Base-by-base conservation (phyloP, 1,140 invertebrate species). In the Trypoxylus dichotomus region DNA sequence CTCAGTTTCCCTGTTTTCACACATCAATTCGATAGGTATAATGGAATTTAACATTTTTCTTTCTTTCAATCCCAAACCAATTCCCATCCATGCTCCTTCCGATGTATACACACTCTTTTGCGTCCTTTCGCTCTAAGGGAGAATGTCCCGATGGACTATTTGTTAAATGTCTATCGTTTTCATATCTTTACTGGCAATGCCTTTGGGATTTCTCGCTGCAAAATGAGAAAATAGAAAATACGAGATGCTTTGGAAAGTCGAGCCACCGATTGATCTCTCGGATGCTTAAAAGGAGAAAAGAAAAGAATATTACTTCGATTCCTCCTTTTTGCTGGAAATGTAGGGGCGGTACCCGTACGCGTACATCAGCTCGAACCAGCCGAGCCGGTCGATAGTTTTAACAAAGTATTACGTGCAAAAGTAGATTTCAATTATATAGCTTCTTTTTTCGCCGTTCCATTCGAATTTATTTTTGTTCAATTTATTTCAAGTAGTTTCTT, bases 141-240 rank as follows among this genome's bases (percentile, higher is more conserved):
- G 24, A 68, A 24, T 68, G 27, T 68, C 60, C 60, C 60, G 60
- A 3, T 15, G 60, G 60, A 68, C 60, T 68, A 68, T 68, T 68
- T 68, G 60, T 68, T 68, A 68, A 68, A 68, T 68, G 60, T 68
- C 60, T 68, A 68, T 68, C 60, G 60, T 68, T 68, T 68, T 68
- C 60, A 68, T 68, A 68, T 68, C 60, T 68, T 68, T 68, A 29
- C 60, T 29, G 60, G 25, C 7, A 13, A 15, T 27, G 21, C 27
- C 21, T 19, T 24, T 68, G 60, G 60, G 60, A 68, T 27, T 68
- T 68, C 60, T 29, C 27, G 60, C 60, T 68, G 60, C 60, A 27
- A 68, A 68, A 68, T 68, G 60, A 68, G 60, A 68, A 68, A 68
- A 68, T 68, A 13, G 47, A 13, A 68, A 68, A 68, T 68, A 29